Base-by-base conservation (phyloP, 1,140 invertebrate species). In the Galleria mellonella region DNA sequence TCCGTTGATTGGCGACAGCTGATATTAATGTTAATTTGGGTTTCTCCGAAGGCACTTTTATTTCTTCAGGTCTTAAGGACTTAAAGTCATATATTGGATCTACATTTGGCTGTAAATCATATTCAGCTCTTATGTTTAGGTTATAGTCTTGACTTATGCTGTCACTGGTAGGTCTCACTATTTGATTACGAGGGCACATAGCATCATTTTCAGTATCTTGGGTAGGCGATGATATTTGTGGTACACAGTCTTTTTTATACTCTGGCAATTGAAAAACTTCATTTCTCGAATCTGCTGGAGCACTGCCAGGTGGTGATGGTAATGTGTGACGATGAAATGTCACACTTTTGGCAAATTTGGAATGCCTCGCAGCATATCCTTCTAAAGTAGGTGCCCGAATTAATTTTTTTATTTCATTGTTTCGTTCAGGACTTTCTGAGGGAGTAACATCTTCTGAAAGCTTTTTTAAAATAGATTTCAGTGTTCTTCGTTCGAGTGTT, bases 381-480 rank as follows among this genome's bases (percentile, higher is more conserved):
- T 94, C 92, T 47, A 96, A 88, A 32, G 94, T 96, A 37, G 92
- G 94, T 28, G 94, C 93, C 60, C 91, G 83, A 85, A 94, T 92
- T 28, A 94, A 75, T 59, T 87, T 91, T 50, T 79, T 88, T 30
- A 92, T 83, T 66, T 92, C 90, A 39, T 87, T 88, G 45, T 79
- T 53, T 67, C 88, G 66, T 49, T 76, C 72, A 9, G 78, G 76
- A 57, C 81, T 78, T 62, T 82, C 64, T 40, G 82, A 53, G 23
- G 76, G 73, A 23, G 79, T 89, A 0, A 88, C 84, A 30, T 90
- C 90, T 63, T 90, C 90, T 1, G 93, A 94, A 32, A 96, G 73
- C 67, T 94, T 93, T 64, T 96, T 96, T 30, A 97, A 76, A 50
- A 96, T 96, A 47, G 93, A 95, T 72, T 96, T 96, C 32, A 96